Percentiles rank a stretch among this genome's conserved stretches.
These are phyloP conservation scores for Microcebus griseorufus DNA, from an alignment of 2,113 vertebrate genomes.

Conservation along the genomic window DNA sequence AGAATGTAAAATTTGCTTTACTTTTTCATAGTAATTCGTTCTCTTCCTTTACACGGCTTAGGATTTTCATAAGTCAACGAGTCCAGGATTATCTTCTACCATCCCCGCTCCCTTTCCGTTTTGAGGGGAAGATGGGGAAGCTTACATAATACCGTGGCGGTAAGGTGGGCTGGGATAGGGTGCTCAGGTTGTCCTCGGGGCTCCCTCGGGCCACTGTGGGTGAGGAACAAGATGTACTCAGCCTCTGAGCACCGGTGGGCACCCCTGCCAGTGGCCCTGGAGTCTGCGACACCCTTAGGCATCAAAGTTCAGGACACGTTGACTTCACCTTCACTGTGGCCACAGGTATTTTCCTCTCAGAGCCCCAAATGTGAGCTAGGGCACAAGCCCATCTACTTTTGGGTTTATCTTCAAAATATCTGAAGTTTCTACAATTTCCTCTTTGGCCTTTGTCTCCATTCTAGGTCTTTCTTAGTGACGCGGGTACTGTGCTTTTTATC, in stretches of 20 bases:
- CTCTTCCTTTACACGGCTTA: background rate
- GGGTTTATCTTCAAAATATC: background rate
- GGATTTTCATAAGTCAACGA: background rate
- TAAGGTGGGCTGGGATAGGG: rapidly evolving
- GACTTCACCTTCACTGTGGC: background rate
- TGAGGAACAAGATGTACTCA: background rate
- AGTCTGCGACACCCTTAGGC: background rate
- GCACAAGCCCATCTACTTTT: background rate
- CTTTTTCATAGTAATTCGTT: background rate
- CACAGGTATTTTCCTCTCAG: background rate
- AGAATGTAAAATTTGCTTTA: background rate
- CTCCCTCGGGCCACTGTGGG: background rate
- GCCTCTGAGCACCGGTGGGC: background rate
- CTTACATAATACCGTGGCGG: too few species aligned
- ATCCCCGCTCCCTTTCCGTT: background rate
- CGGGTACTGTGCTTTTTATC: too few species aligned
- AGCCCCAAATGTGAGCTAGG: background rate
- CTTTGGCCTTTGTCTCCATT: background rate
- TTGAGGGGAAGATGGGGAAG: background rate
- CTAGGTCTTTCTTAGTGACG: background rate
- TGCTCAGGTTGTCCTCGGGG: background rate
- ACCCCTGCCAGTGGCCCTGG: background rate
- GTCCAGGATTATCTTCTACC: background rate
- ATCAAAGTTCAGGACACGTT: background rate
- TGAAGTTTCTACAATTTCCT: background rate